A percentile compares a stretch with the other conserved stretches of the same genome.
Conservation (phyloP, 2,113 vertebrate species). For the Malurus cyaneus region DNA sequence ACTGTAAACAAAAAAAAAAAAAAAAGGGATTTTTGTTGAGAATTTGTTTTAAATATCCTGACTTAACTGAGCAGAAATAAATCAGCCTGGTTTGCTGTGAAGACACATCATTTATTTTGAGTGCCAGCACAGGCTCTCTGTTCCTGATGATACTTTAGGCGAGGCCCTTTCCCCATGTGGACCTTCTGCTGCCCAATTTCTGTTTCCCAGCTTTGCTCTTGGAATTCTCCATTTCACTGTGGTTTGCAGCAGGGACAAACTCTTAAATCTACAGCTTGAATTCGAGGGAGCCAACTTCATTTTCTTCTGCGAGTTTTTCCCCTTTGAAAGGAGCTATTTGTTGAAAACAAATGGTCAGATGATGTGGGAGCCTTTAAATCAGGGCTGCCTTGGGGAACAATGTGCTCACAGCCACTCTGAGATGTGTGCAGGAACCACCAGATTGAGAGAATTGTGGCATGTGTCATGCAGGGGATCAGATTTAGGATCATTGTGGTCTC, state of each 20-base stretch:
- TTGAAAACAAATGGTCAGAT: background rate
- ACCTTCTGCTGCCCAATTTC: background rate
- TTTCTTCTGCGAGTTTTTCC: background rate
- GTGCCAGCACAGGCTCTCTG: background rate
- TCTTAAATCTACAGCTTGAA: background rate
- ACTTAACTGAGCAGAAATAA: background rate
- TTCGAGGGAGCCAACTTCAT: background rate
- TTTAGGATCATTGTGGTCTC: background rate
- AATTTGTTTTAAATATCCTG: background rate
- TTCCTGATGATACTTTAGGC: background rate
- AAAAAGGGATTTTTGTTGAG: background rate
- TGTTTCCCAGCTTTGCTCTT: background rate
- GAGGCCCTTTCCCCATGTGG: background rate
- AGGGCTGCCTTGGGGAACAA: background rate
- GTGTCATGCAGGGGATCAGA: background rate
- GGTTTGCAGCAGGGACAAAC: background rate
- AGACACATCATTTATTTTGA: background rate
- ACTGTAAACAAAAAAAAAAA: background rate
- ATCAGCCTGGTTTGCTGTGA: background rate
- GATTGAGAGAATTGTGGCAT: background rate
- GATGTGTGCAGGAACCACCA: background rate
- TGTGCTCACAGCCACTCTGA: rapidly evolving
- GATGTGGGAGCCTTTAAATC: background rate
- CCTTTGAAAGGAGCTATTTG: background rate
- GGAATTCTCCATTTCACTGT: background rate